Conservation (phyloP, 2,888 invertebrate species). For the Uropetala carovei region DNA sequence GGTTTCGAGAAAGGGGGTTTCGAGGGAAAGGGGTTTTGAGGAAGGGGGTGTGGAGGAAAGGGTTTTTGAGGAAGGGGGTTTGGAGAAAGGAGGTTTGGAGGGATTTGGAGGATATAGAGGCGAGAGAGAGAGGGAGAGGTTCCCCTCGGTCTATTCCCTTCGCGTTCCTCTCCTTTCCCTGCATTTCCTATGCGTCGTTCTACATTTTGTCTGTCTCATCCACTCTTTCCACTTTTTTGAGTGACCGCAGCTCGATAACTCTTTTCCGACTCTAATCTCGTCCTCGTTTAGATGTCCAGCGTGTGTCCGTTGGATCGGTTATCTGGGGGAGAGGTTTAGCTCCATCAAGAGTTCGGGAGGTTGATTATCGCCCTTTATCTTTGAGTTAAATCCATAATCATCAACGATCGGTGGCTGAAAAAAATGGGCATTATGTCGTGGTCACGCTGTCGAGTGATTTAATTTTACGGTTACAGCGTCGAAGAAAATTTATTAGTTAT, state of each 20-base stretch:
- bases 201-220: neutral
- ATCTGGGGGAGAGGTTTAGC: neutral
- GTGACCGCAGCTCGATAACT: neutral
- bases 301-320: neutral
- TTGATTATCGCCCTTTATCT: slow-evolving; percentile 6
- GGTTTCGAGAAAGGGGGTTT: no score
- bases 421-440: neutral
- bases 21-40: no score
- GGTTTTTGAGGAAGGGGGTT: no score
- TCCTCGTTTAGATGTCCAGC: neutral
- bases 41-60: no score
- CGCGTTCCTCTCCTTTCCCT: neutral
- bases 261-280: slow-evolving; percentile 21
- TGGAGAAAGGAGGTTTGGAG: no score
- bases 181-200: neutral
- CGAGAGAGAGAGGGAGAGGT: neutral
- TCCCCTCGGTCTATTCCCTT: neutral
- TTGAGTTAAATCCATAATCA: neutral
- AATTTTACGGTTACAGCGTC: no score
- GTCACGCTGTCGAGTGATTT: no score
- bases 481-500: no score
- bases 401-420: neutral
- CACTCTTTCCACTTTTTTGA: neutral
- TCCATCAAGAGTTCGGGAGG: neutral
- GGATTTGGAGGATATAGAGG: neutral